Evolutionary conservation across 2,797 vertebrate species (phyloP), one percentile per base, ranked within the genome.

Genomic region (Phalloptychus januarius): DNA sequence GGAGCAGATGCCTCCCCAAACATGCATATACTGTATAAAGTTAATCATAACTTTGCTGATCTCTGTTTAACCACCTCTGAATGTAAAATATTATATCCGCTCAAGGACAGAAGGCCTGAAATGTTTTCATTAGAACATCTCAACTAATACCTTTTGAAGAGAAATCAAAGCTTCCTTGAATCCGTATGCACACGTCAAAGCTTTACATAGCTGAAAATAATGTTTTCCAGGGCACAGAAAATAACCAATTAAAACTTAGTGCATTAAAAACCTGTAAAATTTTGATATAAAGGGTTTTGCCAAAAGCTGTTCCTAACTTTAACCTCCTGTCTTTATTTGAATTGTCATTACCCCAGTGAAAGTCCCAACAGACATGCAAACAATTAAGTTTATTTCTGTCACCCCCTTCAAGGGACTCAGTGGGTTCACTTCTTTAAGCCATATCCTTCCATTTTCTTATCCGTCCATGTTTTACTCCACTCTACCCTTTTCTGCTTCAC

Each of bases 401-500:
- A 63, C 54, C 5, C 44, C 18, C 10, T 31, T 84, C 69, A 52
- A 31, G 69, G 36, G 8, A 78, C 69, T 74, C 75, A 4, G 28
- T 74, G 36, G 8, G 81, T 67, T 75, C 71, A 3, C 38, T 36
- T 36, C 72, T 71, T 73, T 74, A 71, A 84, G 77, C 28, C 69
- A 13, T 42, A 11, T 74, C 28, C 74, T 70, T 40, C 33, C 38
- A 40, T 42, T 67, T 69, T 45, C 65, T 74, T 48, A 44, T 50
- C 33, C 56, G 70, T 82, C 48, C n/a, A 44, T 7, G 0, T 38
- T 75, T 79, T 79, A 70, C 69, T 75, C 71, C 69, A 74, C 54
- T 83, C 74, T 45, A 74, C 76, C 58, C 79, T 48, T 6, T 81
- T 84, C 75, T 75, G 56, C 72, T 81, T 85, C 71, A 80, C 54